A percentile compares a stretch with the other conserved stretches of the same genome.
These are phyloP conservation scores for Drosophila persimilis DNA, from an alignment of 1,140 invertebrate species.

Conservation along the genomic window DNA sequence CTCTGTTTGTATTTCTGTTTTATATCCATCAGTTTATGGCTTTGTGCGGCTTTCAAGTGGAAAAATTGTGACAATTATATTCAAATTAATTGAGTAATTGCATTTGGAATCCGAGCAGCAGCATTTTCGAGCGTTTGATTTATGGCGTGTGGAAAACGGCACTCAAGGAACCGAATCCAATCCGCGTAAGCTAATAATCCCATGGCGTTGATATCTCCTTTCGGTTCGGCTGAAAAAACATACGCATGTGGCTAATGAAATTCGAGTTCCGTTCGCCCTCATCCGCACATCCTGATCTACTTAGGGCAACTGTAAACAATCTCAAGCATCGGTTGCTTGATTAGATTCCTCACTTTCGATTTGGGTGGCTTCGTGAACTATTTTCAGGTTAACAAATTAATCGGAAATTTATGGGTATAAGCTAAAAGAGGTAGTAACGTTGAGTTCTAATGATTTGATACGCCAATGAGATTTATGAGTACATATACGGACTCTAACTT, in stretches of 20 bases:
- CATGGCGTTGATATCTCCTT: slow-evolving; percentile 29
- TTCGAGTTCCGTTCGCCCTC: slow-evolving; percentile 21
- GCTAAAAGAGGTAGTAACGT: too few species aligned
- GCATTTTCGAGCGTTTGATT: slow-evolving; percentile 68
- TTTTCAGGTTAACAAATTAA: too few species aligned
- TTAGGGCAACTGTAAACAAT: slow-evolving; percentile 29
- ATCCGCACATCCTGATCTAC: slow-evolving; percentile 18
- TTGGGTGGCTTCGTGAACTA: too few species aligned
- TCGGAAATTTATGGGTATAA: too few species aligned
- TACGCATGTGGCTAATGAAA: slow-evolving; percentile 31
- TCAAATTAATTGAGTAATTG: slow-evolving; percentile 82
- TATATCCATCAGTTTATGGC: slow-evolving; percentile 51
- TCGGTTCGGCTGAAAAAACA: slow-evolving; percentile 17
- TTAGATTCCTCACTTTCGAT: too few species aligned
- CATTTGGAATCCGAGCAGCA: slow-evolving; percentile 54
- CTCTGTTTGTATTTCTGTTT: slow-evolving; percentile 58
- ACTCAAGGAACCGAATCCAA: slow-evolving; percentile 42
- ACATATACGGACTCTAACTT: too few species aligned
- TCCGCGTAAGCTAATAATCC: slow-evolving; percentile 43
- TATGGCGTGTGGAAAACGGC: slow-evolving; percentile 67
- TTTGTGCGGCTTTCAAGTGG: slow-evolving; percentile 69
- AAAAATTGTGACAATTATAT: slow-evolving; percentile 80
- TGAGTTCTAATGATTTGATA: too few species aligned
- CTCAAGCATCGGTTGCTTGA: background rate
- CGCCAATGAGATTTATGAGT: too few species aligned